A percentile compares a stretch with the other conserved stretches of the same genome.
These are phyloP conservation scores for Fulica atra DNA, from an alignment of 2,113 vertebrate genomes.

Conservation along the genomic window DNA sequence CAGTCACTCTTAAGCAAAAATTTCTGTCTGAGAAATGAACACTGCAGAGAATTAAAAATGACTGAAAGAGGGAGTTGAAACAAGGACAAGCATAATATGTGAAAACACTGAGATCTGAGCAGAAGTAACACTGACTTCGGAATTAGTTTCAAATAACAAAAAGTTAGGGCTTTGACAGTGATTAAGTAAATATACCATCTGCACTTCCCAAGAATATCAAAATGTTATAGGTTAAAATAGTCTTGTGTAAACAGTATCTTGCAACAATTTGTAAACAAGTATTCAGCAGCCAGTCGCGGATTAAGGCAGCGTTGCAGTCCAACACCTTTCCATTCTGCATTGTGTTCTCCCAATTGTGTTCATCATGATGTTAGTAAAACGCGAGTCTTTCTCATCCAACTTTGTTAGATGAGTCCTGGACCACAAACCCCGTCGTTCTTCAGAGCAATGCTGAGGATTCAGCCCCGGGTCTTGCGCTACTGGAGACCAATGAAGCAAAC, in stretches of 20 bases:
- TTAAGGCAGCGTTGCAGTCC: not conserved
- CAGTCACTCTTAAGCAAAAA: not conserved
- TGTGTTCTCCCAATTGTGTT: not conserved
- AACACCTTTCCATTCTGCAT: not conserved
- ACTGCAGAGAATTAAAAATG: not conserved
- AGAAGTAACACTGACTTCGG: conserved; percentile 44
- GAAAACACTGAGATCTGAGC: conserved; percentile 13
- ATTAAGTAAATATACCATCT: conserved; percentile 58
- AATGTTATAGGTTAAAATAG: conserved; percentile 56
- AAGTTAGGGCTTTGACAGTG: conserved; percentile 39
- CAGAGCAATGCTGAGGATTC: conserved; percentile 64
- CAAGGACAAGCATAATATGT: not conserved
- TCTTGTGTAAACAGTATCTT: conserved; percentile 48
- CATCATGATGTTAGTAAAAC: not conserved
- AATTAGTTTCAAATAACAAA: conserved; percentile 47
- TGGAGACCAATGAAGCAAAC: conserved; percentile 70
- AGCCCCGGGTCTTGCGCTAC: conserved; percentile 60
- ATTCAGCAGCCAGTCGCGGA: not conserved
- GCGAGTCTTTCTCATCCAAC: not conserved
- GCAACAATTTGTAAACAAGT: conserved; percentile 37
- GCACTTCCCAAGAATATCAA: conserved; percentile 54
- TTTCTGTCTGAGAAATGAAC: not conserved
- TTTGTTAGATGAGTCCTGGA: conserved; percentile 62
- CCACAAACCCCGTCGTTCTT: conserved; percentile 27
- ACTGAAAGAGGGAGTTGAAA: not conserved